A percentile compares a stretch with the other conserved stretches of the same genome.
phyloP scores from a whole-genome alignment of 2,888 invertebrate genomes.

The Abrostola tripartita region DNA sequence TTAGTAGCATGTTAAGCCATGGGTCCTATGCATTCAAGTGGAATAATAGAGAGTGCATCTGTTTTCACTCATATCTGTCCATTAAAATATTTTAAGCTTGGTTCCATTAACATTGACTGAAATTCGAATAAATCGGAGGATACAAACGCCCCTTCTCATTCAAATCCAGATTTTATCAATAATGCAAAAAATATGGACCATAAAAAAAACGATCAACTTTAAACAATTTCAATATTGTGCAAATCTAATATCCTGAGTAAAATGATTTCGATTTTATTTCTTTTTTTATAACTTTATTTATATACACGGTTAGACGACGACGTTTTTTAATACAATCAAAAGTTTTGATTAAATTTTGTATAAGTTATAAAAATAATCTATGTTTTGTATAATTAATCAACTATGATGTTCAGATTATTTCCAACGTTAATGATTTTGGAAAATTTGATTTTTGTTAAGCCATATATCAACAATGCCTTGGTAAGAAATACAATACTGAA shows the following conservation, averaged over 20 bases:
- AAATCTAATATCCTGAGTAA: conserved; percentile 1
- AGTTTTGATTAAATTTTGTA: background rate
- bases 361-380: no score
- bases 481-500: conserved; percentile 1
- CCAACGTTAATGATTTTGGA: conserved; percentile 8
- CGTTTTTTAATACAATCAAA: background rate
- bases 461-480: background rate
- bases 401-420: conserved; percentile 17
- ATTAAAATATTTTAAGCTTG: no score
- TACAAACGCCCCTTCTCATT: no score
- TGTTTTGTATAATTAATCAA: background rate
- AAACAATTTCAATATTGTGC: conserved; percentile 2
- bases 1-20: no score
- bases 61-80: no score
- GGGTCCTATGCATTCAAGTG: no score
- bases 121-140: no score
- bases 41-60: no score
- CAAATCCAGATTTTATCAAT: background rate
- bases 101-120: no score
- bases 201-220: background rate
- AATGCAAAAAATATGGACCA: background rate
- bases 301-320: background rate
- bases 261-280: background rate
- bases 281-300: background rate
- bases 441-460: background rate